Conservation (phyloP, 2,113 vertebrate genomes). For the Tenrec ecaudatus region DNA sequence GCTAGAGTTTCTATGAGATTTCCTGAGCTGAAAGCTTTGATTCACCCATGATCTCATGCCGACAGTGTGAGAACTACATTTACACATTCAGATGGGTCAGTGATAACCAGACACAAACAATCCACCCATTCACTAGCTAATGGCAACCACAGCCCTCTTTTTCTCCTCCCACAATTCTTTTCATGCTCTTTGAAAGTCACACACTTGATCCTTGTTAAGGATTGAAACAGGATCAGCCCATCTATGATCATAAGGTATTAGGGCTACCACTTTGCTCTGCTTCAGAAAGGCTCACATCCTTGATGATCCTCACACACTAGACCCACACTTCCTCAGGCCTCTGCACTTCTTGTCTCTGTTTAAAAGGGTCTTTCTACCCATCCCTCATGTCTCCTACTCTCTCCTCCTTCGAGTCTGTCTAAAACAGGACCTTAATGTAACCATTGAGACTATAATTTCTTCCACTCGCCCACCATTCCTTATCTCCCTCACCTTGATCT, state of each 20-base stretch:
- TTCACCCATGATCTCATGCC: not conserved
- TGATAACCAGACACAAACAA: not conserved
- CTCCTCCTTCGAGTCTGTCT: slow-evolving; percentile 10
- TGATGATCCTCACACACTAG: not conserved
- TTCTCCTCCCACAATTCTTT: not conserved
- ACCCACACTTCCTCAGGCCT: not conserved
- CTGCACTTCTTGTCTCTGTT: not conserved
- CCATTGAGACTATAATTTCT: not conserved
- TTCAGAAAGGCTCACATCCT: not conserved
- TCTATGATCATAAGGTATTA: not conserved
- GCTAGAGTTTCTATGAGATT: not conserved
- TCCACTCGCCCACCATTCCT: not conserved
- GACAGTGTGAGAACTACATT: not conserved
- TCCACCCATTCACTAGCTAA: not conserved
- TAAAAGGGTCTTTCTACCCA: slow-evolving; percentile 3
- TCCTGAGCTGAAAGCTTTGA: not conserved
- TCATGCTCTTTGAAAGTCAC: not conserved
- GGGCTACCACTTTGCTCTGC: not conserved
- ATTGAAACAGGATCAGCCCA: not conserved
- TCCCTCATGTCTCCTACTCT: not conserved
- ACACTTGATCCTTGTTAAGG: not conserved
- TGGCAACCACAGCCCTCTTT: not conserved
- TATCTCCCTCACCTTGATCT: not conserved
- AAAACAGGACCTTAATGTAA: not conserved
- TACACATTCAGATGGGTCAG: not conserved